phyloP scores from a whole-genome alignment of 2,797 vertebrate genomes.

The Danionella dracula region DNA sequence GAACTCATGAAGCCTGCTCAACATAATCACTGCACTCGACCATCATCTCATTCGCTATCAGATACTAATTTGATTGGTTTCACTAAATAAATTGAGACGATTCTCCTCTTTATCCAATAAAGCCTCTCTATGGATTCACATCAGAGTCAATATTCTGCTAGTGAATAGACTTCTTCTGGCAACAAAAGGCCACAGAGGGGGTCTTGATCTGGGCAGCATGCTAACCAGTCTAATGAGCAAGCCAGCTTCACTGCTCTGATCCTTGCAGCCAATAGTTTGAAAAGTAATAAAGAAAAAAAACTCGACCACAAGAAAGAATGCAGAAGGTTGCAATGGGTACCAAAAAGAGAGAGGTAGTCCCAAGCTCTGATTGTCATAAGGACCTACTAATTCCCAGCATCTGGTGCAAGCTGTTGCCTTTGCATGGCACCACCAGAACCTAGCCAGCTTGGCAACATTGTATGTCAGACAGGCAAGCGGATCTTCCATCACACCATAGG shows the following conservation, averaged over 20 bases:
- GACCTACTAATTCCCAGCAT: conserved; percentile 70
- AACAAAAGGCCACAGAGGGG: conserved; percentile 40
- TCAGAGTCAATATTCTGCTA: conserved; percentile 37
- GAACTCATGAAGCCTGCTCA: conserved; percentile 12
- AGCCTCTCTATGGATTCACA: conserved; percentile 7
- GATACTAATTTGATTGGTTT: conserved; percentile 21
- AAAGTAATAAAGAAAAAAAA: no score
- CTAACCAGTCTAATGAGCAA: conserved; percentile 44
- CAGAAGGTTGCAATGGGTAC: no score
- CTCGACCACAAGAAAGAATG: no score
- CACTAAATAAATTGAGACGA: background rate
- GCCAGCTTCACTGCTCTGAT: conserved; percentile 37
- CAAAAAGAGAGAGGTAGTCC: conserved; percentile 56
- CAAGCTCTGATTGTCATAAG: conserved; percentile 53
- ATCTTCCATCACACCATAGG: conserved; percentile 64
- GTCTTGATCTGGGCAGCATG: conserved; percentile 52
- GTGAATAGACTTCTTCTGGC: conserved; percentile 40
- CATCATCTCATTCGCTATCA: background rate
- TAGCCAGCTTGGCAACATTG: conserved; percentile 56
- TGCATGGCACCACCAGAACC: conserved; percentile 54
- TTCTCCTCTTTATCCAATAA: conserved; percentile 3
- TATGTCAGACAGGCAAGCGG: conserved; percentile 61
- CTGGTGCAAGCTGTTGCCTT: conserved; percentile 67
- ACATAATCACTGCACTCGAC: conserved; percentile 4
- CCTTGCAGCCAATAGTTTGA: conserved; percentile 2